Base-by-base conservation (phyloP, 2,113 vertebrate species). In the Serilophus lunatus region DNA sequence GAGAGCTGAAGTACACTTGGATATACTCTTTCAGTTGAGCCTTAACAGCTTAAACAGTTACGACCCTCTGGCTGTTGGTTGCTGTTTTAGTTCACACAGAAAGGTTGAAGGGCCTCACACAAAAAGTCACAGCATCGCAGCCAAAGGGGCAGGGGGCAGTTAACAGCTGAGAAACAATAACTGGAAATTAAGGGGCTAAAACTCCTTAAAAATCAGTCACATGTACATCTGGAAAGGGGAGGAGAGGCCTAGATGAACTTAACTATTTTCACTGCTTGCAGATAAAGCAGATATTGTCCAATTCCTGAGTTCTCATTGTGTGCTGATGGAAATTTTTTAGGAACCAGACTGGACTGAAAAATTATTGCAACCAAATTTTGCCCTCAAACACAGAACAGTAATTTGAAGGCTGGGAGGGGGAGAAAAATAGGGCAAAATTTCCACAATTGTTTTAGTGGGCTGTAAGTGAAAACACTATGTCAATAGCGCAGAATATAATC, bases 41-140 rank as follows among this genome's bases (percentile, higher is more conserved):
- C 63, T 80, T 92, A 86, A 86, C 85, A 68, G 86, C 86, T 94
- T 86, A 68, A 90, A 42, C 89, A 87, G 72, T 84, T 84, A 92
- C 2, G 18, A 90, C 36, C 59, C 63, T 76, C 75, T 72, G 82
- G 92, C 82, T 90, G 72, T 76, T 61, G 68, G 85, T 54, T 59
- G 82, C 72, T 68, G 57, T 13, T 90, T 81, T 57, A 92, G 80
- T 70, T 89, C 72, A 65, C 66, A 7, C 47, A 57, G 85, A 82
- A 94, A 63, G 47, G 36, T 68, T 66, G 72, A 47, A 51, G 68
- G 42, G 74, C 59, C 85, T 94, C 11, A 3, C 77, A 38, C 47
- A 57, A 12, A 60, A 83, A 75, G 66, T 80, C 89, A 66, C 77
- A 80, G 81, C 81, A 36, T 70, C 23, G 1, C 92, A 79, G 92